phyloP scores from a whole-genome alignment of 2,113 vertebrate species.

The Esox niger region DNA sequence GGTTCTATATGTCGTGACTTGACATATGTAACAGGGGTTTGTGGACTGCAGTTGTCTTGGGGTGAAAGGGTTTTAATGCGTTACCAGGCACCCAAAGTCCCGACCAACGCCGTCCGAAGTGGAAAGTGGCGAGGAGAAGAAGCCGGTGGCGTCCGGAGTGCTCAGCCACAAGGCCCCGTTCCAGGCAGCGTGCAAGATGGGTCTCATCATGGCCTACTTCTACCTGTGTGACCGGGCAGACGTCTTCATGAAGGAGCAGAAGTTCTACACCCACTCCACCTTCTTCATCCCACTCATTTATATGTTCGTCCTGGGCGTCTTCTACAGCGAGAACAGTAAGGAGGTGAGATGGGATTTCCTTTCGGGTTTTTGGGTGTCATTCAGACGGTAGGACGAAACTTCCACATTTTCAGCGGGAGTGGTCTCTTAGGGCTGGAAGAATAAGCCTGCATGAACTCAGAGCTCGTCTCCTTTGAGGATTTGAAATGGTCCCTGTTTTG shows the following conservation, averaged over 20 bases:
- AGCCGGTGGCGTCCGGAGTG: slow-evolving; percentile 69
- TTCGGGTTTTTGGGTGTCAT: not conserved
- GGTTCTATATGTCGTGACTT: no score
- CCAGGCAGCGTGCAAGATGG: slow-evolving; percentile 87
- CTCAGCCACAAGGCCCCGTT: slow-evolving; percentile 78
- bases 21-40: no score
- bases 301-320: slow-evolving; percentile 90
- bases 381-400: slow-evolving; percentile 1
- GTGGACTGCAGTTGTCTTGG: no score
- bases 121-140: slow-evolving; percentile 93
- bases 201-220: slow-evolving; percentile 96
- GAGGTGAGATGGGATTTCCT: slow-evolving; percentile 87
- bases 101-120: slow-evolving; percentile 78
- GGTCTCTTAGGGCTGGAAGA: no score
- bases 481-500: not conserved
- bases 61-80: no score
- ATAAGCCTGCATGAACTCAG: no score
- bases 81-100: slow-evolving; percentile 73
- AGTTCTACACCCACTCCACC: slow-evolving; percentile 93
- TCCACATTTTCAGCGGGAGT: no score
- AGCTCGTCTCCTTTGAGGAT: not conserved
- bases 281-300: slow-evolving; percentile 97
- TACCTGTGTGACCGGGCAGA: slow-evolving; percentile 95
- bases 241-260: slow-evolving; percentile 98
- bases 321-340: slow-evolving; percentile 94